phyloP scores from a whole-genome alignment of 2,888 invertebrate species.

The Agonum fuliginosum region DNA sequence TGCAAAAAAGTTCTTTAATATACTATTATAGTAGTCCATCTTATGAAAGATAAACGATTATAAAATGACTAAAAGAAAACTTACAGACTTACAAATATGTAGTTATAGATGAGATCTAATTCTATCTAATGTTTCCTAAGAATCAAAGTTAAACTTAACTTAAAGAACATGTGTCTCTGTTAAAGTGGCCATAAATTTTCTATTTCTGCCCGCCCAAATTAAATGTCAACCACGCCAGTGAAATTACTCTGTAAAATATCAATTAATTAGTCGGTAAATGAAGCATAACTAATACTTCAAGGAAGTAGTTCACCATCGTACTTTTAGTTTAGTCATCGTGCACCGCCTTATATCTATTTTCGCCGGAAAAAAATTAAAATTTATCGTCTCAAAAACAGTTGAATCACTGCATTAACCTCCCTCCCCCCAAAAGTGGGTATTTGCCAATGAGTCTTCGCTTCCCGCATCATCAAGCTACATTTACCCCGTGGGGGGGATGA shows the following conservation, averaged over 20 bases:
- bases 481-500: slow-evolving; percentile 42
- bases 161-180: too few relatives aligned
- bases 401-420: slow-evolving; percentile 46
- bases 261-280: slow-evolving; percentile 32
- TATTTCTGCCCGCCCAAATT: not conserved
- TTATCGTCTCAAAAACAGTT: slow-evolving; percentile 53
- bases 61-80: too few relatives aligned
- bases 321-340: slow-evolving; percentile 31
- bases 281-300: slow-evolving; percentile 25
- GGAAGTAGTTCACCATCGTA: slow-evolving; percentile 36
- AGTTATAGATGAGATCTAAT: too few relatives aligned
- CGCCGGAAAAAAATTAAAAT: slow-evolving; percentile 15
- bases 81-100: too few relatives aligned
- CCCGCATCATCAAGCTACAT: slow-evolving; percentile 58
- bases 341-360: slow-evolving; percentile 30
- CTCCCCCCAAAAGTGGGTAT: slow-evolving; percentile 16
- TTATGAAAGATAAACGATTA: too few relatives aligned
- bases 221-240: not conserved
- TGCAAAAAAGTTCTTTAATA: too few relatives aligned
- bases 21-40: too few relatives aligned
- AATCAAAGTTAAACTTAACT: too few relatives aligned
- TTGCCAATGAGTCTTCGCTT: slow-evolving; percentile 55
- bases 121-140: too few relatives aligned
- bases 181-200: not conserved
- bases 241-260: slow-evolving; percentile 28